These are phyloP conservation scores for Anthopleura xanthogrammica DNA, from an alignment of 92 coral and sea anemone species.

Conservation along the genomic window DNA sequence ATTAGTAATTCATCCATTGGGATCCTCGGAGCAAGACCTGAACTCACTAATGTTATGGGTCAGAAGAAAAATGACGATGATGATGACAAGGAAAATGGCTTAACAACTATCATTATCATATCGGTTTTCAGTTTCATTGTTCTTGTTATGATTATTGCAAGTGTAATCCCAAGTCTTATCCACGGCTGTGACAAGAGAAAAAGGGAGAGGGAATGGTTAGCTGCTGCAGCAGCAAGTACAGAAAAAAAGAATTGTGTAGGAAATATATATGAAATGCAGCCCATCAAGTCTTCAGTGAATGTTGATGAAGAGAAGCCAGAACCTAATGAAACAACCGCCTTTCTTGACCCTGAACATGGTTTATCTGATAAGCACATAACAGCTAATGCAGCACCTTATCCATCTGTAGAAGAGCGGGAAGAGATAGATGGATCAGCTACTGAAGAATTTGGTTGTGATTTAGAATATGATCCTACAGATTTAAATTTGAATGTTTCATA, in stretches of 20 bases:
- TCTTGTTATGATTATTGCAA: constrained; percentile 67
- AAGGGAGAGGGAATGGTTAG: constrained; percentile 34
- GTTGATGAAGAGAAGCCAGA: constrained; percentile 38
- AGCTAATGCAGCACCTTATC: not conserved
- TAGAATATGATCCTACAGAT: constrained; percentile 58
- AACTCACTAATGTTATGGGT: not conserved
- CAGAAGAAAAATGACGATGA: constrained; percentile 9
- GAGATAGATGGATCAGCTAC: constrained; percentile 14
- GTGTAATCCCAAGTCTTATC: constrained; percentile 61
- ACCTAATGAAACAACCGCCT: constrained; percentile 36
- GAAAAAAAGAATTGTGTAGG: constrained; percentile 19
- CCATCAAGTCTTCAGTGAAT: not conserved
- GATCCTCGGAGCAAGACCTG: not conserved
- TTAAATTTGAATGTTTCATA: constrained; percentile 49
- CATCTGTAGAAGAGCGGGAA: not conserved
- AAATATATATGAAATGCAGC: constrained; percentile 42
- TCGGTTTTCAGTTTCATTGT: constrained; percentile 72
- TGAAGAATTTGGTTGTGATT: constrained; percentile 30
- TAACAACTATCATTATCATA: constrained; percentile 68
- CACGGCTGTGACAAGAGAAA: constrained; percentile 60
- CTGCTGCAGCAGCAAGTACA: constrained; percentile 22
- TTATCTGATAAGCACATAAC: constrained; percentile 5
- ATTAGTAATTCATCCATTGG: constrained; percentile 33
- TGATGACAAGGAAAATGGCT: constrained; percentile 55
- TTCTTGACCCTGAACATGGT: constrained; percentile 33